These are phyloP conservation scores for Calliopum simillimum DNA, from an alignment of 2,888 invertebrate species.

Conservation along the genomic window DNA sequence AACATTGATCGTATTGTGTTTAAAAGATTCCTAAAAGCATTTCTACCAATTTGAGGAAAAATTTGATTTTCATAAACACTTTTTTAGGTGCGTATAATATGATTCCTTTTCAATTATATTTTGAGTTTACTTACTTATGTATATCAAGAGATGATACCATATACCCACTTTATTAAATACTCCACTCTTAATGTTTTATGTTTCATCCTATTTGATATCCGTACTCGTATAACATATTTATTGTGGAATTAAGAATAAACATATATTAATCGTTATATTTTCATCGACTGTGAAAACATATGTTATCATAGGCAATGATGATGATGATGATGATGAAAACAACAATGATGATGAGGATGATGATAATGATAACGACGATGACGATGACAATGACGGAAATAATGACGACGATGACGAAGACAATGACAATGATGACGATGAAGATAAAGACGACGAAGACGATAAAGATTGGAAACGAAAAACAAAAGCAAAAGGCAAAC, in stretches of 20 bases:
- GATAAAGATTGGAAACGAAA: conserved; percentile 9
- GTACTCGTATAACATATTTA: conserved; percentile 46
- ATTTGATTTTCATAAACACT: conserved; percentile 22
- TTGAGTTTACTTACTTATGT: conserved; percentile 9
- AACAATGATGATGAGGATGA: conserved; percentile 66
- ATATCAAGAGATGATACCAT: conserved; percentile 12
- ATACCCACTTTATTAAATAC: conserved; percentile 10
- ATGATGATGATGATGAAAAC: conserved; percentile 60
- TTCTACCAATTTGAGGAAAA: conserved; percentile 36
- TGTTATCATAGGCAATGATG: conserved; percentile 51
- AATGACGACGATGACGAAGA: conserved; percentile 67
- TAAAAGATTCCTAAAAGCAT: conserved; percentile 40
- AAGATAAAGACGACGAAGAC: conserved; percentile 60
- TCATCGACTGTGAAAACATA: conserved; percentile 39
- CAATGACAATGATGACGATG: conserved; percentile 62
- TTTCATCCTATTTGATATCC: conserved; percentile 49
- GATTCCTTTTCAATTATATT: conserved; percentile 3
- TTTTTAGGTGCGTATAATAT: conserved; percentile 41
- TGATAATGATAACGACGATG: conserved; percentile 57
- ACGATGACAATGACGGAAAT: conserved; percentile 55
- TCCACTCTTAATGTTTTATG: background rate
- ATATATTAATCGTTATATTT: conserved; percentile 41
- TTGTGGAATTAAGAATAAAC: conserved; percentile 24
- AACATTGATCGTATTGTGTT: conserved; percentile 39
- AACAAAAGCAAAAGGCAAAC: too few species aligned